Evolutionary conservation across 1,140 invertebrate genomes (phyloP).

Genomic region (Macrobrachium rosenbergii): DNA sequence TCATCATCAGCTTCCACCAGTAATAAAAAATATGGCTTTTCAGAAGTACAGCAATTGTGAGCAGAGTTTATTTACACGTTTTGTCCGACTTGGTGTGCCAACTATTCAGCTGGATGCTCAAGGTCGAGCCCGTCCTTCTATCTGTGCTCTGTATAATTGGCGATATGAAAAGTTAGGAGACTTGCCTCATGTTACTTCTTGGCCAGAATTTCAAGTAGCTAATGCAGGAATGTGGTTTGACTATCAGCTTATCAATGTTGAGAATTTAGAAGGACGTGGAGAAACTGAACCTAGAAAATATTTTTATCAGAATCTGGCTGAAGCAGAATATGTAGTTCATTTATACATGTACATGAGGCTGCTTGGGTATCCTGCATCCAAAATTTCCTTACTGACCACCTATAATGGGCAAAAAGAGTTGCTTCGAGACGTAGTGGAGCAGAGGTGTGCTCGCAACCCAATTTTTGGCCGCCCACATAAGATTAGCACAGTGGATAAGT

Average conservation of each 20-base stretch:
- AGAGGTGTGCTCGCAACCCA: constrained; percentile 90
- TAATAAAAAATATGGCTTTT: constrained; percentile 99
- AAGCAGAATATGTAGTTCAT: constrained; percentile 98
- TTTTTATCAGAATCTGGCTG: constrained; percentile 99
- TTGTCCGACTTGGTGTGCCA: constrained; percentile 96
- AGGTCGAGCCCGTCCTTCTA: constrained; percentile 91
- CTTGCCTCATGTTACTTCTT: constrained; percentile 86
- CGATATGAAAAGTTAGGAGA: constrained; percentile 96
- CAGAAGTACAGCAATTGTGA: constrained; percentile 99
- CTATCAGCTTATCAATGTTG: constrained; percentile 97
- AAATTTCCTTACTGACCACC: constrained; percentile 98
- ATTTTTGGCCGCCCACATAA: constrained; percentile 96
- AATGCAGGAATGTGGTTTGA: constrained; percentile 95
- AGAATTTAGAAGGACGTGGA: constrained; percentile 94
- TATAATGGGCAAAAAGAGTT: constrained; percentile 99
- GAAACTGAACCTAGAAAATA: constrained; percentile 98
- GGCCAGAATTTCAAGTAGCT: constrained; percentile 86
- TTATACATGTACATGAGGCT: constrained; percentile 99
- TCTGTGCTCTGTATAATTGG: constrained; percentile 98
- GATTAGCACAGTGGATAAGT: constrained; percentile 97
- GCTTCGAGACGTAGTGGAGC: constrained; percentile 93
- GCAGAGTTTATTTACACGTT: constrained; percentile 96
- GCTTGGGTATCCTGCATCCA: constrained; percentile 95
- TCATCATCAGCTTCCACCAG: constrained; percentile 98
- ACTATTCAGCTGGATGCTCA: constrained; percentile 98